These are phyloP conservation scores for Paradoxurus hermaphroditus DNA, from an alignment of 2,113 vertebrate species.

Conservation along the genomic window DNA sequence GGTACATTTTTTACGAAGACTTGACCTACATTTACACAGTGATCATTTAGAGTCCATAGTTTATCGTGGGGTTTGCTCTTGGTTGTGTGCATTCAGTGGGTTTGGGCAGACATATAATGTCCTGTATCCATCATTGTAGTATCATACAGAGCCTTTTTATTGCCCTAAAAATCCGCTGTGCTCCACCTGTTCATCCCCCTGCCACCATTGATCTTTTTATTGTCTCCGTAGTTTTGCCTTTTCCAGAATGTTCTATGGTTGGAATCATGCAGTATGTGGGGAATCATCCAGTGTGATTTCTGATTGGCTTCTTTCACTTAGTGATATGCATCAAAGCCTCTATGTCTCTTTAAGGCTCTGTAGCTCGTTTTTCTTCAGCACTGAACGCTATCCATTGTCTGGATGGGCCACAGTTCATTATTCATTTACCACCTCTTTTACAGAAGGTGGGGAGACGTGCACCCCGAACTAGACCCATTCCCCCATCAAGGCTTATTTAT, in stretches of 20 bases:
- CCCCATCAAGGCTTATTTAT: background rate
- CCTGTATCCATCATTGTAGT: background rate
- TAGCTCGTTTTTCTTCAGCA: background rate
- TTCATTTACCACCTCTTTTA: background rate
- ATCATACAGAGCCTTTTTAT: background rate
- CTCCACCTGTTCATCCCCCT: background rate
- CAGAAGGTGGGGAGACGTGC: background rate
- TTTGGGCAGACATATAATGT: background rate
- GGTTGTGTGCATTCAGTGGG: background rate
- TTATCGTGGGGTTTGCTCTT: background rate
- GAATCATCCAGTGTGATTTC: background rate
- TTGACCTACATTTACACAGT: background rate
- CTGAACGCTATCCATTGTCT: background rate
- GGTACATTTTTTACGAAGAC: background rate
- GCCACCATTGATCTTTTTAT: too few species aligned
- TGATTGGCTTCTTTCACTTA: background rate
- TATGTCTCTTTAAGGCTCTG: background rate
- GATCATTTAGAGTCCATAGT: background rate
- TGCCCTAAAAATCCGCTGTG: background rate
- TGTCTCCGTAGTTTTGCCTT: background rate
- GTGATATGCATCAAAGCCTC: background rate
- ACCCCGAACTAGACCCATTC: background rate
- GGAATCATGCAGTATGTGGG: background rate
- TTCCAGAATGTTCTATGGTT: background rate
- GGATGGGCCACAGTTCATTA: background rate